phyloP scores from a whole-genome alignment of 1,140 invertebrate species.

The Laupala kohalensis region DNA sequence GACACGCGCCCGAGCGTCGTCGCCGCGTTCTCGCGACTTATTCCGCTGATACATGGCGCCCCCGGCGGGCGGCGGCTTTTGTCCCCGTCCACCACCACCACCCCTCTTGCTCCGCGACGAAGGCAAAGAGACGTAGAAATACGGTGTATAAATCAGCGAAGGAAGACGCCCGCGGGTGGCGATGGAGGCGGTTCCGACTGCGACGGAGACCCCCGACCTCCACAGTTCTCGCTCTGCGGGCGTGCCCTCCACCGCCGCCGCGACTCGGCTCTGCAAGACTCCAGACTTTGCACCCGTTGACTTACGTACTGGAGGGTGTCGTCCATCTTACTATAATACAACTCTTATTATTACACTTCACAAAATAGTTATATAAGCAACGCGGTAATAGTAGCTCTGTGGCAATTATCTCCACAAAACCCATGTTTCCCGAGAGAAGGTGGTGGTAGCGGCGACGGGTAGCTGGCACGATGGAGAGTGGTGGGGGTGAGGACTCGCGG shows the following conservation, averaged over 20 bases:
- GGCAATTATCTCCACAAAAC: background rate
- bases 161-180: no score
- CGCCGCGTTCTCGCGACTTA: no score
- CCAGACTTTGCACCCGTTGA: background rate
- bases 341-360: background rate
- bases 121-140: slow-evolving; percentile 2
- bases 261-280: background rate
- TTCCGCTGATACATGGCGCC: background rate
- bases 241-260: background rate
- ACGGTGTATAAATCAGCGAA: slow-evolving; percentile 4
- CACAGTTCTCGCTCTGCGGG: background rate
- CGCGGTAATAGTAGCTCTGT: background rate
- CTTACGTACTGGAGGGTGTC: background rate
- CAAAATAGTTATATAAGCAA: background rate
- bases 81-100: background rate
- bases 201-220: no score
- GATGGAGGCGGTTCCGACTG: background rate
- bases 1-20: no score
- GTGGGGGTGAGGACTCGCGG: no score
- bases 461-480: no score
- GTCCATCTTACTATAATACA: slow-evolving; percentile 6
- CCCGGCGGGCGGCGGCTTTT: no score
- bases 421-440: background rate
- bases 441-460: no score
- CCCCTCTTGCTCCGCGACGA: no score